Percentiles rank a stretch among this genome's conserved stretches.
These are phyloP conservation scores for Protaetia brevitarsis DNA, from an alignment of 1,140 invertebrate species.

Conservation along the genomic window DNA sequence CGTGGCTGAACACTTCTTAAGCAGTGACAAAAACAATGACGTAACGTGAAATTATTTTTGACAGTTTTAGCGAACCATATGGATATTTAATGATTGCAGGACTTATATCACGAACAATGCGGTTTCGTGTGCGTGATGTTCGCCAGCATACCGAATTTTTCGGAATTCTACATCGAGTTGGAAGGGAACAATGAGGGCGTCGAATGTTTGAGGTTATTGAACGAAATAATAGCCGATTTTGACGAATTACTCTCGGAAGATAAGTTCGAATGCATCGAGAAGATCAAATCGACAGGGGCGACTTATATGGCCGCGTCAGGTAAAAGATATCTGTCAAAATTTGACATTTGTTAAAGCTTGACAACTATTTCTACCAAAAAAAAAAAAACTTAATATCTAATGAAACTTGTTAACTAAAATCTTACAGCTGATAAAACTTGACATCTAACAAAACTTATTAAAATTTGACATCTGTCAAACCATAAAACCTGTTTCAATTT, in stretches of 20 bases:
- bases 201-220: conserved; percentile 88
- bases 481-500: no score
- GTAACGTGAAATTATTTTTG: conserved; percentile 53
- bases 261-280: conserved; percentile 88
- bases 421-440: background rate
- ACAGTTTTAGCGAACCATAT: background rate
- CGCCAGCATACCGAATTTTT: conserved; percentile 95
- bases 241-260: conserved; percentile 87
- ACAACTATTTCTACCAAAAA: no score
- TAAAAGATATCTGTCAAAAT: conserved; percentile 35
- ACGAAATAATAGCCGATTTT: conserved; percentile 97
- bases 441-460: background rate
- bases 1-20: conserved; percentile 91
- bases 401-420: background rate
- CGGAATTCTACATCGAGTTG: conserved; percentile 93
- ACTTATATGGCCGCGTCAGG: conserved; percentile 97
- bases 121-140: conserved; percentile 94
- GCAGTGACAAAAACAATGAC: conserved; percentile 74
- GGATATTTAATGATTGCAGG: conserved; percentile 55
- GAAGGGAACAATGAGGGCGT: conserved; percentile 94
- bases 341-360: background rate
- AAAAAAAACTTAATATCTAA: no score
- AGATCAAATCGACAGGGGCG: conserved; percentile 95
- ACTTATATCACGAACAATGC: conserved; percentile 94
- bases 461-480: no score